A percentile compares a stretch with the other conserved stretches of the same genome.
Evolutionary conservation across 2,797 vertebrate genomes (phyloP).

Genomic region (Eurystomus glaucurus): DNA sequence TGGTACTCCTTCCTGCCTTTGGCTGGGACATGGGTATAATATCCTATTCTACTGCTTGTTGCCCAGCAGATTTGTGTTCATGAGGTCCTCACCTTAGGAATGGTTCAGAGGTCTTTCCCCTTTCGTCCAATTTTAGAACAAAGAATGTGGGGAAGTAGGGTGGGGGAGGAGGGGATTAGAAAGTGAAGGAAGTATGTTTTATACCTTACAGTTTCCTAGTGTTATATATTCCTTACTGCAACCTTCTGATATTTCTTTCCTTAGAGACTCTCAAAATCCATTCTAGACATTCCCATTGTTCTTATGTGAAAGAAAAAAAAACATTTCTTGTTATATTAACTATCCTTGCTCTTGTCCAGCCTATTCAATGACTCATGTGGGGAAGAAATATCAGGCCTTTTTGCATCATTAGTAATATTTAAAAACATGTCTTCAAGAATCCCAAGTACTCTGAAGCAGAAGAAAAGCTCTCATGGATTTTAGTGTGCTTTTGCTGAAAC

Average conservation of each 20-base stretch:
- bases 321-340: neutral
- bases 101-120: too few species aligned
- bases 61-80: too few species aligned
- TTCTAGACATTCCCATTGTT: neutral
- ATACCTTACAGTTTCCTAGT: too few species aligned
- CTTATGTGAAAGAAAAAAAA: neutral
- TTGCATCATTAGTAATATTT: neutral
- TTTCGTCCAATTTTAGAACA: too few species aligned
- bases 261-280: too few species aligned
- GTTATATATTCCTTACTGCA: too few species aligned
- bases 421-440: neutral
- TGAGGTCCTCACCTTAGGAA: too few species aligned
- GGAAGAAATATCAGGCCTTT: neutral
- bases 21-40: fast-evolving
- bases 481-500: neutral
- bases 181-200: too few species aligned
- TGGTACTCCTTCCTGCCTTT: neutral
- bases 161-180: too few species aligned
- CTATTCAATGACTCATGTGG: neutral
- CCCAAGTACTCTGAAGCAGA: neutral
- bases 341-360: neutral
- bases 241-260: too few species aligned
- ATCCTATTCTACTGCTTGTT: too few species aligned
- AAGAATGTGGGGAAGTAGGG: too few species aligned
- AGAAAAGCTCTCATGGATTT: neutral